A percentile compares a stretch with the other conserved stretches of the same genome.
phyloP scores from a whole-genome alignment of 2,797 vertebrate genomes.

The Muscicapa striata region DNA sequence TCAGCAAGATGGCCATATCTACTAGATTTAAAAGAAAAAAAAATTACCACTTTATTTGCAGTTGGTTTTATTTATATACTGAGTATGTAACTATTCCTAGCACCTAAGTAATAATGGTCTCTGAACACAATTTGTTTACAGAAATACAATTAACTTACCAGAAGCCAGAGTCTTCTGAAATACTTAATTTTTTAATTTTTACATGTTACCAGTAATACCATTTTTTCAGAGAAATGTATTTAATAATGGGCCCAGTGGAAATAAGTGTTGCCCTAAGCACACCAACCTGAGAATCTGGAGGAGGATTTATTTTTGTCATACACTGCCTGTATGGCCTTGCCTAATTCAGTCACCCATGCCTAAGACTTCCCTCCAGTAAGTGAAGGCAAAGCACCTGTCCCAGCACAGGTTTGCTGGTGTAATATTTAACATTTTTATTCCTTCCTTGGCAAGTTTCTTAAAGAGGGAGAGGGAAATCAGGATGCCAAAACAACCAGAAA shows the following conservation, averaged over 20 bases:
- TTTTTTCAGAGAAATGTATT: not conserved
- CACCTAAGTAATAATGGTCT: not conserved
- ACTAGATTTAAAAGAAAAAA: not conserved
- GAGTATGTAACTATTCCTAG: not conserved
- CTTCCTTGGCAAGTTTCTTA: not conserved
- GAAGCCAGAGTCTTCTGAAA: not conserved
- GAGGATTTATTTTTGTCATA: not conserved
- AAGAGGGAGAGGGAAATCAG: not conserved
- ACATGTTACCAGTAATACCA: not conserved
- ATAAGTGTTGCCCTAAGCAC: not conserved
- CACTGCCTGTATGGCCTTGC: not conserved
- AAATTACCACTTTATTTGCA: not conserved
- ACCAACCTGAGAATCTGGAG: not conserved
- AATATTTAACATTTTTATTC: not conserved
- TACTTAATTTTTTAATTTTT: not conserved
- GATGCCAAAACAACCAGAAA: not conserved
- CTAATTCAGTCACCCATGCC: not conserved
- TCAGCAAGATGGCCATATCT: not conserved
- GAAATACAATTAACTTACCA: not conserved
- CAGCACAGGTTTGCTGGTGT: not conserved
- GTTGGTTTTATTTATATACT: not conserved
- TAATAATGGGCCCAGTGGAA: not conserved
- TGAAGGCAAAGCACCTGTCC: accelerated
- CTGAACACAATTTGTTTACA: not conserved
- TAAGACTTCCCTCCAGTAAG: not conserved